phyloP scores from a whole-genome alignment of 2,797 vertebrate genomes.

The Astyanax mexicanus region DNA sequence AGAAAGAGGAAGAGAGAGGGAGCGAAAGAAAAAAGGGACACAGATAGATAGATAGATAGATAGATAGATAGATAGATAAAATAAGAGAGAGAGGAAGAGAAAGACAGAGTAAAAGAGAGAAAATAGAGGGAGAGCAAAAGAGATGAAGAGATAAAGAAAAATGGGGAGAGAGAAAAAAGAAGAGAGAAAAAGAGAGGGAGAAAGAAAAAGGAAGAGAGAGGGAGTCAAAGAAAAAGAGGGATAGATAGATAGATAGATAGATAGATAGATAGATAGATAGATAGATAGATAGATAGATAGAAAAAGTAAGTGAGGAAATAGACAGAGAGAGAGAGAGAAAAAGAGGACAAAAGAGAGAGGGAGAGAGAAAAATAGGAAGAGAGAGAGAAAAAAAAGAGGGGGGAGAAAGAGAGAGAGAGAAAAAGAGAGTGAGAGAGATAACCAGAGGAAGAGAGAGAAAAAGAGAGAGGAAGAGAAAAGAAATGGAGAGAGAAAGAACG shows the following conservation, averaged over 20 bases:
- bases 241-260: not conserved
- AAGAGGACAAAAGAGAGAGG: too few relatives aligned
- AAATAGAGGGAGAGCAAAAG: not conserved
- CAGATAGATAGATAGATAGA: not conserved
- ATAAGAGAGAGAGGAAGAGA: not conserved
- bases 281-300: not conserved
- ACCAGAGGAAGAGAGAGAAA: too few relatives aligned
- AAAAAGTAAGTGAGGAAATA: too few relatives aligned
- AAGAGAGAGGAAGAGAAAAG: not conserved
- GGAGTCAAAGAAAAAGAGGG: constrained; percentile 7
- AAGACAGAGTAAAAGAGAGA: too few relatives aligned
- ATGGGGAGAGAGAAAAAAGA: not conserved
- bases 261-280: too few relatives aligned
- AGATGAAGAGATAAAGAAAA: not conserved
- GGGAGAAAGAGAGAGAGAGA: not conserved
- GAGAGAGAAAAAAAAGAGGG: not conserved
- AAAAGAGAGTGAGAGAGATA: not conserved
- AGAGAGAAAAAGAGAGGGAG: too few relatives aligned
- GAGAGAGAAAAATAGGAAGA: too few relatives aligned
- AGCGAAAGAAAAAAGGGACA: not conserved
- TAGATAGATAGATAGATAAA: too few relatives aligned
- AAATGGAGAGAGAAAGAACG: not conserved
- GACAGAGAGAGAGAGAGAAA: not conserved
- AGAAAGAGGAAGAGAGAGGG: not conserved
- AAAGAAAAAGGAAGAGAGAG: too few relatives aligned